Percentiles rank a stretch among this genome's conserved stretches.
These are phyloP conservation scores for Arrhopalites spinosus DNA, from an alignment of 2,888 invertebrate genomes.

Conservation along the genomic window DNA sequence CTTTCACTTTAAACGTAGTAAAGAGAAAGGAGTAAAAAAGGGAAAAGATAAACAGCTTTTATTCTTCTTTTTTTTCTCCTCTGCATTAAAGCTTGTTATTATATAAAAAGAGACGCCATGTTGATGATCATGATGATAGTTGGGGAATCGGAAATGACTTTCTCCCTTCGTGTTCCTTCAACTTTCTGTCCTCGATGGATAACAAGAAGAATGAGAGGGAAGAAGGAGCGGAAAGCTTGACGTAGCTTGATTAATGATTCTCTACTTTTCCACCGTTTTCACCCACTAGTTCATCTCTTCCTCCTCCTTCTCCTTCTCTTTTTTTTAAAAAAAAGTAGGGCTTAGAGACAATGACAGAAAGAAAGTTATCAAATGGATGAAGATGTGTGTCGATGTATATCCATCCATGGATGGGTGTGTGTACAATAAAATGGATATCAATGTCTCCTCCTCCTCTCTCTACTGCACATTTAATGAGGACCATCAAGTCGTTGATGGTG, in stretches of 20 bases:
- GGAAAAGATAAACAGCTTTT: constrained; percentile 13
- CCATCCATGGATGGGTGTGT: too few species aligned
- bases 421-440: too few species aligned
- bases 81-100: not conserved
- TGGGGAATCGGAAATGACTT: constrained; percentile 2
- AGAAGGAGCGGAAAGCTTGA: not conserved
- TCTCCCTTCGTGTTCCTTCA: not conserved
- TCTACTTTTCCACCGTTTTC: not conserved
- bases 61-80: not conserved
- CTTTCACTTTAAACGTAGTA: not conserved
- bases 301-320: not conserved
- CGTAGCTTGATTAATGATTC: constrained; percentile 8
- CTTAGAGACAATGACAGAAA: too few species aligned
- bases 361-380: too few species aligned
- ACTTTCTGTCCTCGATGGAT: constrained; percentile 8
- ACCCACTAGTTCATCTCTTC: not conserved
- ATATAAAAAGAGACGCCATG: not conserved
- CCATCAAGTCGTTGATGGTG: too few species aligned
- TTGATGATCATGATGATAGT: not conserved
- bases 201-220: not conserved
- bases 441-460: too few species aligned
- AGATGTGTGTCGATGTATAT: too few species aligned
- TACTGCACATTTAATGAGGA: too few species aligned
- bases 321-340: too few species aligned
- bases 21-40: not conserved